phyloP scores from a whole-genome alignment of 2,113 vertebrate species.

The Crotophaga sulcirostris region DNA sequence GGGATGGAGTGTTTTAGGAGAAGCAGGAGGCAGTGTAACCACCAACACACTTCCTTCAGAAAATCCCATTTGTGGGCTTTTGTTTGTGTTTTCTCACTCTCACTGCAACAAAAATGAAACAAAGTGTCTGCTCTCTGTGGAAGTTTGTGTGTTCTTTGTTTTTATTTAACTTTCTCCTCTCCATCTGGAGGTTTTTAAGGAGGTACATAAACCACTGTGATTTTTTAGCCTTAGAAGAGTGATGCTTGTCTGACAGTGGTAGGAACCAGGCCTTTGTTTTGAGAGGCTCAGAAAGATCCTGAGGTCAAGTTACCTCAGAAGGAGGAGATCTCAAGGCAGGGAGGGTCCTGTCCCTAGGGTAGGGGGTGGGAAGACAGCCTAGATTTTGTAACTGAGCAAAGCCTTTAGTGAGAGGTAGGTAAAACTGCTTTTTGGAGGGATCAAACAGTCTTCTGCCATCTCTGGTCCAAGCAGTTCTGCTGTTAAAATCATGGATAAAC shows the following conservation, averaged over 20 bases:
- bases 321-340: neutral
- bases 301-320: neutral
- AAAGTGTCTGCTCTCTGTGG: neutral
- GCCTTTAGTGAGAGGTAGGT: neutral
- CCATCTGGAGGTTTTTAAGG: neutral
- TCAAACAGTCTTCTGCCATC: neutral
- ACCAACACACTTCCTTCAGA: neutral
- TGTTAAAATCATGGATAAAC: neutral
- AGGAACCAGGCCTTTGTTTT: neutral
- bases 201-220: neutral
- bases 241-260: neutral
- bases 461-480: neutral
- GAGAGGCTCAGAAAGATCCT: neutral
- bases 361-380: rapidly evolving
- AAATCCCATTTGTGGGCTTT: neutral
- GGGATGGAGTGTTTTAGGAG: neutral
- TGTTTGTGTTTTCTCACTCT: constrained; percentile 27
- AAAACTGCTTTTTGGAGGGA: neutral
- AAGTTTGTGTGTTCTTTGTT: neutral
- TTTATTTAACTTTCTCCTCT: neutral
- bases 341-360: neutral
- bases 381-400: neutral
- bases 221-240: neutral
- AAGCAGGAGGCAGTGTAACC: neutral
- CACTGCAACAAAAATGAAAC: neutral